Conservation (phyloP, 2,113 vertebrate genomes). For the Bombycilla garrulus region DNA sequence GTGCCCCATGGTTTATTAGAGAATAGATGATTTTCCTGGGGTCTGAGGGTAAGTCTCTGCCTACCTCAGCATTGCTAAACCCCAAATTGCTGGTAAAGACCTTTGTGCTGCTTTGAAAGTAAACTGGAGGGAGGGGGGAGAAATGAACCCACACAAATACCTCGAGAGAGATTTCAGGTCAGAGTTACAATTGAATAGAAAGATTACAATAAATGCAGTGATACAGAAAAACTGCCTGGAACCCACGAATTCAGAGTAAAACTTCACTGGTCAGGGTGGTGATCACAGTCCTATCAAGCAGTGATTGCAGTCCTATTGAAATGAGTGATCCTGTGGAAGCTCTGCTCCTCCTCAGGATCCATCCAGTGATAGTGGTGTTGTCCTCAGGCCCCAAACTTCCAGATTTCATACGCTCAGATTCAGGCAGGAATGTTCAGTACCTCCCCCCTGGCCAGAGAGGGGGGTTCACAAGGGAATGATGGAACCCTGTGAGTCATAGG, state of each 20-base stretch:
- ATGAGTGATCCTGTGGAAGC: background rate
- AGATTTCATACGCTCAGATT: fast-evolving
- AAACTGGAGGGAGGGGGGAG: background rate
- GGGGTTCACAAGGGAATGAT: background rate
- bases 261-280: background rate
- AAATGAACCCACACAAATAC: background rate
- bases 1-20: background rate
- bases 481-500: background rate
- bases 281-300: background rate
- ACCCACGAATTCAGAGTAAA: background rate
- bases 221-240: background rate
- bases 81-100: background rate
- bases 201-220: background rate
- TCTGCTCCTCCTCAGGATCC: background rate
- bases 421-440: background rate
- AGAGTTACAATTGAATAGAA: background rate
- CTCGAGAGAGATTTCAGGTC: background rate
- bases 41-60: background rate
- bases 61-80: background rate
- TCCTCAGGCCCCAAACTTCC: background rate
- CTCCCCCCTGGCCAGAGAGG: fast-evolving
- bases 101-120: background rate
- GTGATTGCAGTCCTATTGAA: background rate
- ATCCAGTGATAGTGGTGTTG: background rate
- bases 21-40: background rate